Evolutionary conservation across 2,888 invertebrate species (phyloP), one percentile per base, ranked within the genome.

Genomic region (Frankliniella intonsa): DNA sequence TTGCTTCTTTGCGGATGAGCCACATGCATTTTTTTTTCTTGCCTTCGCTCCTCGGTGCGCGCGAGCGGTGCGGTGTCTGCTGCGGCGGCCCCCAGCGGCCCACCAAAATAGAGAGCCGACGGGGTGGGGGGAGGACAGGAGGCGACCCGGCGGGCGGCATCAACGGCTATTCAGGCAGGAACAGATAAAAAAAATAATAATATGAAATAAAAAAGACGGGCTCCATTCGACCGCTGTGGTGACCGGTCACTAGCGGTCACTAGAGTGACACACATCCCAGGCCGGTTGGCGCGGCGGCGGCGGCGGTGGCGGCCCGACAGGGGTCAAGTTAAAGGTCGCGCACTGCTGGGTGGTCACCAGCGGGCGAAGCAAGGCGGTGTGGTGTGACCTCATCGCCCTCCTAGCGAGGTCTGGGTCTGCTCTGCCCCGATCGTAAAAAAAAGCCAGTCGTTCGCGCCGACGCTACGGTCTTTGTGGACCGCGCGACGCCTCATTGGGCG

Each of bases 181-280:
- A 12, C 62, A 62, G n/a, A 62, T 62, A 17, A 62, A 62, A 62
- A 55, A 38, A 38, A 38, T 38, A 38, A 38, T 38, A 38, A 2
- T 38, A 38, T 5, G 3, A 38, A 38, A 38, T 3, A 38, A 38
- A 38, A 38, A 38, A 38, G 5, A 38, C 3, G 5, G 38, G 38
- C 62, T 62, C 17, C 69, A 25, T 76, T 25, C 69, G 69, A 76
- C 69, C 69, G 22, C 69, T 76, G 12, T 5, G 9, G 10, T 25
- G 69, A 22, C 69, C 69, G 69, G 69, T 76, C 69, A 76, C 69
- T 76, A 76, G 69, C 69, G 69, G 69, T 76, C 69, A 76, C 69
- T 76, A 76, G 69, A 22, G 11, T 22, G 69, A 22, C 69, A 55
- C 14, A 55, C 55, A 14, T 38, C 38, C 38, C 38, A 38, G 38